These are phyloP conservation scores for Hydropotes inermis DNA, from an alignment of 2,113 vertebrate species.

Conservation along the genomic window DNA sequence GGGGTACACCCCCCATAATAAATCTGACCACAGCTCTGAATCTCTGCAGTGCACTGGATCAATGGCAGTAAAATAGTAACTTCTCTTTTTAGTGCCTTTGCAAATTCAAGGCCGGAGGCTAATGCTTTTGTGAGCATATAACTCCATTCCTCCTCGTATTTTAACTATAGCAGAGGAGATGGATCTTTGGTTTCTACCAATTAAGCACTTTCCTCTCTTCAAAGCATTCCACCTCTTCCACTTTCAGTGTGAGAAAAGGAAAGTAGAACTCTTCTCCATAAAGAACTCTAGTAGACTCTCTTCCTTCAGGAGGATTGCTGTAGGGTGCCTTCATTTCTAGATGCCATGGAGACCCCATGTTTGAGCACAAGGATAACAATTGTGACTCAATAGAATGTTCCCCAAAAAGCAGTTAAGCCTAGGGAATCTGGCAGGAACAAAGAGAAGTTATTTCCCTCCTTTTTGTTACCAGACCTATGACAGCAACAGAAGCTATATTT, in stretches of 20 bases:
- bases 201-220: background rate
- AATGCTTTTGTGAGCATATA: background rate
- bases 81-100: conserved; percentile 24
- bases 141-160: background rate
- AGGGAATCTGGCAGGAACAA: background rate
- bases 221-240: no score
- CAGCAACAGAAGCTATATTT: background rate
- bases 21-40: background rate
- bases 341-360: accelerated
- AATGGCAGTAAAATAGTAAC: background rate
- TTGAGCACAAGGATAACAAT: background rate
- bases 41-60: background rate
- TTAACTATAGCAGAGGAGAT: background rate
- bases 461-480: background rate
- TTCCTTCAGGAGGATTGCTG: background rate
- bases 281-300: accelerated
- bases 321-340: background rate
- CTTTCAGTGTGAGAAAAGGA: no score
- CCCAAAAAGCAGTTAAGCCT: background rate
- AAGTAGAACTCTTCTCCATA: background rate
- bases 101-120: background rate
- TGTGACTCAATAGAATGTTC: background rate
- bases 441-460: background rate
- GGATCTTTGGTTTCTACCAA: background rate
- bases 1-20: background rate